Base-by-base conservation (phyloP, 2,797 vertebrate species). In the Decapterus maruadsi region DNA sequence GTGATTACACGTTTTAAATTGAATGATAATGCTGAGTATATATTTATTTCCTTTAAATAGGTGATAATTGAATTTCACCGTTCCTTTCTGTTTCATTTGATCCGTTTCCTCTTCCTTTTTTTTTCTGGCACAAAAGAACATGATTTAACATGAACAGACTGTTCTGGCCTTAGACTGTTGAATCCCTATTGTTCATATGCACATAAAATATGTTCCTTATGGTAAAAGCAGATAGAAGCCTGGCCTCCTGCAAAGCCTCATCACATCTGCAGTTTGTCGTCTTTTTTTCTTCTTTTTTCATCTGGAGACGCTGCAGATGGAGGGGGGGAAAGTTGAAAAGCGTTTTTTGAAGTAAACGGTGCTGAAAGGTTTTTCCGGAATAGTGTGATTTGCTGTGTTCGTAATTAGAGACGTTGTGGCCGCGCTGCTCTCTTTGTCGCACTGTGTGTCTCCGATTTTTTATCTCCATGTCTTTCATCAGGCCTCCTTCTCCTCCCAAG, bases 251-350 rank as follows among this genome's bases (percentile, higher is more conserved):
- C 43, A 22, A 22, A 54, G n/a, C 57, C 46, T 67, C 72, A 14
- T 67, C 62, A 72, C 54, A 65, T 78, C 71, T 77, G 14, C 53
- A 20, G 43, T 65, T 65, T 74, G 46, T 77, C 3, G 0, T 53
- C 43, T 79, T 36, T 68, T 55, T 59, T 63, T 34, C 6, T 62
- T 63, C 59, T 63, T 34, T 34, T 62, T 63, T 59, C 40, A 46
- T 58, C 17, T 29, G 13, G 38, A 82, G 75, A 80, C 77, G 43
- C 43, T 68, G 48, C 40, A 57, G 83, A 80, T 75, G 72, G n/a
- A n/a, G 63, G 63, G 20, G 36, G 61, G 80, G 63, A 46, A 46
- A 69, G 56, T 54, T 68, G 53, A 71, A 70, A n/a, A 8, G 0
- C 0, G 16, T 4, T 10, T 61, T 62, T 81, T 82, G 13, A 56